Base-by-base conservation (phyloP, 2,797 vertebrate genomes). In the Sternotherus odoratus region DNA sequence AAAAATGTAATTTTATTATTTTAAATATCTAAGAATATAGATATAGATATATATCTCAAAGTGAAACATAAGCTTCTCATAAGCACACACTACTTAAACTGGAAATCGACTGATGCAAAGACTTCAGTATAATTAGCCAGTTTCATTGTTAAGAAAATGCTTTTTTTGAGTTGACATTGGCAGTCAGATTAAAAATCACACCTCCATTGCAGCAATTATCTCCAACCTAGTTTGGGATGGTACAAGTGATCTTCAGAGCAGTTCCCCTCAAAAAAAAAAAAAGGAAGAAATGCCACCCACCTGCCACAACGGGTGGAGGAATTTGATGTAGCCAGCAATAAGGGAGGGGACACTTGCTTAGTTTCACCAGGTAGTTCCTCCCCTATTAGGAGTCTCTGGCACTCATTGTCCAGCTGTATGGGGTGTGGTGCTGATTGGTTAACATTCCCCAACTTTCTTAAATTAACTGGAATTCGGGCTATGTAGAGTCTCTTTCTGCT, bases 111-210 rank as follows among this genome's bases (percentile, higher is more conserved):
- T 96, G 91, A 93, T 92, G 87, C 74, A 95, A 97, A 97, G 95
- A 69, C 97, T 95, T 95, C 92, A 28, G 91, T 49, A 69, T 91
- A 87, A 94, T 97, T 96, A 96, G 94, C 88, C 91, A 94, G 96
- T 95, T 97, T 97, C 95, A 94, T 87, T 97, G 97, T 97, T 82
- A 89, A 94, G 80, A 85, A 93, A 97, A 69, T 46, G 30, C 86
- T 57, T 98, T 96, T 91, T 97, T 97, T 96, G 93, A 96, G 50
- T 95, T 98, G 97, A 97, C 97, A 98, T 96, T 98, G 96, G 92
- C 95, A 97, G 87, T 93, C 92, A 92, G 93, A 96, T 88, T 93
- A 96, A 89, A 86, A 93, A 93, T 92, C 83, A 89, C 63, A 93
- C 88, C 81, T 96, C 93, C 88, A 28, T n/a, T 39, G 87, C 51